A percentile compares a stretch with the other conserved stretches of the same genome.
These are phyloP conservation scores for Pachypanchax playfairii DNA, from an alignment of 2,113 vertebrate genomes.

Conservation along the genomic window DNA sequence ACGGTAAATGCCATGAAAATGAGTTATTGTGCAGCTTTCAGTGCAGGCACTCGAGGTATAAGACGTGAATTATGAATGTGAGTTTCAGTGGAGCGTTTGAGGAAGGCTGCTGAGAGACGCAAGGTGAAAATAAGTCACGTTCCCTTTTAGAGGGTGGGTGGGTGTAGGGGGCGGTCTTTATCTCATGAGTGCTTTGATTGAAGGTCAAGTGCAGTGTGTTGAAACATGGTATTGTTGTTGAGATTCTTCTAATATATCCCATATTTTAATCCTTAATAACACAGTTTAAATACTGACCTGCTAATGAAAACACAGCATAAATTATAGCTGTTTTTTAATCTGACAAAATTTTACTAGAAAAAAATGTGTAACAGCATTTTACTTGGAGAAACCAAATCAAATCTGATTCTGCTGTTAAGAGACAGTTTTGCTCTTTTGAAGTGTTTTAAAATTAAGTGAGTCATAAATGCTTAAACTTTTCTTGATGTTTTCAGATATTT, in stretches of 20 bases:
- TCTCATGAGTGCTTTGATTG: no score
- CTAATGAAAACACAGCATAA: constrained; percentile 5
- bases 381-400: no score
- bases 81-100: constrained; percentile 30
- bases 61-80: constrained; percentile 46
- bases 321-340: background rate
- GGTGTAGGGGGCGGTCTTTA: no score
- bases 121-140: constrained; percentile 29
- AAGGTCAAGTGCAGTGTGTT: constrained; percentile 28
- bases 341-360: no score
- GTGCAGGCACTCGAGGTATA: background rate
- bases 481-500: background rate
- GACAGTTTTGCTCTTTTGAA: no score
- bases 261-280: no score
- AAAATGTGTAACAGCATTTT: no score
- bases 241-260: constrained; percentile 17
- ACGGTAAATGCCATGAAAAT: constrained; percentile 36
- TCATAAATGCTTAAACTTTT: no score
- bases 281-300: constrained; percentile 2
- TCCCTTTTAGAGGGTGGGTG: constrained; percentile 23
- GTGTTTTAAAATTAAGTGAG: no score
- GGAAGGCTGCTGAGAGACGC: constrained; percentile 41
- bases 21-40: constrained; percentile 43
- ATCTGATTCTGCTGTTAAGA: no score
- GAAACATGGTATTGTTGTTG: constrained; percentile 23